Evolutionary conservation across 2,888 invertebrate species (phyloP), one percentile per base, ranked within the genome.

Genomic region (Liposcelis brunnea): DNA sequence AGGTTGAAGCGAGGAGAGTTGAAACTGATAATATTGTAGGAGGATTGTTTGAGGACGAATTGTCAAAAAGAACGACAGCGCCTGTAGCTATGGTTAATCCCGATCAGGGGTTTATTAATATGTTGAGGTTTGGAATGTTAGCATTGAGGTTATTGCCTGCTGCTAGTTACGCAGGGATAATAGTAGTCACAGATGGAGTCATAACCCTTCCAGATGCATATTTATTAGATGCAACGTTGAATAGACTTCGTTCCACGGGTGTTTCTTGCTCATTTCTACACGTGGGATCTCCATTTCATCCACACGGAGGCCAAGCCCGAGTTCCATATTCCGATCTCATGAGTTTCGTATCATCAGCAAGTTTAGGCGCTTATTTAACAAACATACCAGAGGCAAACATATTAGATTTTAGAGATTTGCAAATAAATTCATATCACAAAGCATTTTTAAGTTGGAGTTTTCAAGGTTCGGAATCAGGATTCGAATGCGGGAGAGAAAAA

Each of bases 251-350:
- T 51, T 76, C 75, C 54, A 75, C 74, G 56, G 77, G 79, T 35
- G 75, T 81, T 47, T 70, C 80, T 8, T 78, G 81, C 54, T 80
- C 80, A 43, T 83, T 85, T 61, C 64, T 84, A 49, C 79, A 80
- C 59, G 70, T 82, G 15, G 77, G 77, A 36, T 71, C 72, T 51
- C 61, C 68, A 34, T 75, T 75, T 58, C 74, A 78, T 59, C 77
- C 79, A 2, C 70, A 75, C 53, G 70, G 72, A 47, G 72, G 74
- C 50, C 72, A 77, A 50, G 81, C 80, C 14, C 70, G 76, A 54
- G 72, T 82, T 14, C 74, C 81, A 15, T 80, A 81, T 59, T 69
- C 72, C 40, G 82, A 84, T 58, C 65, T 85, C 45, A 69, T 85
- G 63, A 69, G 75, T 56, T 84, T 83, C 60, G 69, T 85, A 52